These are phyloP conservation scores for Trichoplusia ni DNA, from an alignment of 1,140 invertebrate genomes.

Conservation along the genomic window DNA sequence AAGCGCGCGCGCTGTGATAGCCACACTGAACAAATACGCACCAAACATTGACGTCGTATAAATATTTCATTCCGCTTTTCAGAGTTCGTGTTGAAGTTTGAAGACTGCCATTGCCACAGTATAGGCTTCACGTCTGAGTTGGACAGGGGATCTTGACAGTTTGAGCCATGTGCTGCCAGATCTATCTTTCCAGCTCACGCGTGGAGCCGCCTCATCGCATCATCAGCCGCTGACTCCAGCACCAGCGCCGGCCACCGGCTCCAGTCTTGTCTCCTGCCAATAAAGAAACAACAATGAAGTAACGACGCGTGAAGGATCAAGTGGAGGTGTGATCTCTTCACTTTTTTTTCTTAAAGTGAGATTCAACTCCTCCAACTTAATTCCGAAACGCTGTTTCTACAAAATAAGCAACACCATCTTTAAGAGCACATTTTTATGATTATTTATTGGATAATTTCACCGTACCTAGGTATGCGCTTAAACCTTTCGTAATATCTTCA, in stretches of 20 bases:
- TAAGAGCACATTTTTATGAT: background rate
- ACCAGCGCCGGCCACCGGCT: background rate
- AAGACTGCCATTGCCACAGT: background rate
- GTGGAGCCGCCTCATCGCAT: slow-evolving; percentile 55
- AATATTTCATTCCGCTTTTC: slow-evolving; percentile 47
- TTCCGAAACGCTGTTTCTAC: slow-evolving; percentile 63
- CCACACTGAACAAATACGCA: slow-evolving; percentile 56
- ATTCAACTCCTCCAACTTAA: slow-evolving; percentile 83
- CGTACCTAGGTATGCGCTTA: no score
- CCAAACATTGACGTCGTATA: slow-evolving; percentile 38
- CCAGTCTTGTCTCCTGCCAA: no score
- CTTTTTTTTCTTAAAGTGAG: slow-evolving; percentile 82
- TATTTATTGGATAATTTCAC: background rate
- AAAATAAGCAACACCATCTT: background rate
- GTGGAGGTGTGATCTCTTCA: slow-evolving; percentile 83
- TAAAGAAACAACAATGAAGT: no score
- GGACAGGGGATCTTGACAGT: slow-evolving; percentile 82
- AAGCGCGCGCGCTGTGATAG: slow-evolving; percentile 56
- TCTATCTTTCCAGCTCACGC: slow-evolving; percentile 83
- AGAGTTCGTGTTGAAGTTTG: no score
- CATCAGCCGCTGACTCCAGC: background rate
- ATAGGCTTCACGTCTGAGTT: slow-evolving; percentile 78
- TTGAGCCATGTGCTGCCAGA: slow-evolving; percentile 76
- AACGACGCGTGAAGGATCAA: slow-evolving; percentile 74
- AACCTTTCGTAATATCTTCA: background rate